Conservation (phyloP, 2,797 vertebrate genomes). For the Hydrolagus colliei region DNA sequence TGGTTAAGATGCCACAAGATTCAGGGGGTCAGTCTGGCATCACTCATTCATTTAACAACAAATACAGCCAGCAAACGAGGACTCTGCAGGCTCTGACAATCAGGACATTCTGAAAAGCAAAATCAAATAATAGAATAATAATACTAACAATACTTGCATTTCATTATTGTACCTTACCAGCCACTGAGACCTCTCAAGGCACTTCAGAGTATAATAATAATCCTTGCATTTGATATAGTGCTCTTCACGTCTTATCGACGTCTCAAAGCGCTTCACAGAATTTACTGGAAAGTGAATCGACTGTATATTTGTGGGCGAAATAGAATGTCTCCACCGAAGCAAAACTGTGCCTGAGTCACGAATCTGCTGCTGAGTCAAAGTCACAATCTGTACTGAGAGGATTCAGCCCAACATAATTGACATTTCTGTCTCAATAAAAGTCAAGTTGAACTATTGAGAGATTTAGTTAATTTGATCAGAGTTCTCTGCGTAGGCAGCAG, state of each 20-base stretch:
- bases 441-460: not conserved
- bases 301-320: too few species aligned
- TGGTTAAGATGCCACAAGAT: conserved; percentile 6
- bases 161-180: too few species aligned
- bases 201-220: too few species aligned
- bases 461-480: too few species aligned
- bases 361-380: not conserved
- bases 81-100: not conserved
- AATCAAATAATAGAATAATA: not conserved
- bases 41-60: not conserved
- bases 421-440: not conserved
- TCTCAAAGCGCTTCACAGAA: too few species aligned
- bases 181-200: too few species aligned
- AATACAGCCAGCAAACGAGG: not conserved
- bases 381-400: not conserved
- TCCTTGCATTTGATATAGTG: too few species aligned
- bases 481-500: too few species aligned
- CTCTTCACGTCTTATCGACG: too few species aligned
- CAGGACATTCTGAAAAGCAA: not conserved
- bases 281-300: too few species aligned
- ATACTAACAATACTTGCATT: too few species aligned
- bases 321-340: not conserved
- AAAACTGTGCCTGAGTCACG: not conserved
- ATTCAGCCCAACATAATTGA: not conserved
- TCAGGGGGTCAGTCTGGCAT: not conserved